Evolutionary conservation across 2,888 invertebrate species (phyloP).

Genomic region (Entomobrya proxima): DNA sequence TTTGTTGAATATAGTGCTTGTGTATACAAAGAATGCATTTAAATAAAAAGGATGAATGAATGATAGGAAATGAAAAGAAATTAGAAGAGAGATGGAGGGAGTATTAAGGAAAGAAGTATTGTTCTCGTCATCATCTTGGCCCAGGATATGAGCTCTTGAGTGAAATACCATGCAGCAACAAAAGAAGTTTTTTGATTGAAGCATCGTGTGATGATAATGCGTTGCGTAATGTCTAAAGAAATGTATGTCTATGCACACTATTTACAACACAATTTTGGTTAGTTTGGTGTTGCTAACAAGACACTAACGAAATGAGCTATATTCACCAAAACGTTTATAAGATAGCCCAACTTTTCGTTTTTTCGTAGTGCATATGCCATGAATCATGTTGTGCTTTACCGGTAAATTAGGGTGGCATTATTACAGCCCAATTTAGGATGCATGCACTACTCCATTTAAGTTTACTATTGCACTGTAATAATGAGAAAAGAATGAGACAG

Average conservation of each 20-base stretch:
- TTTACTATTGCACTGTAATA: not conserved
- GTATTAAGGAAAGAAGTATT: constrained; percentile 47
- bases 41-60: constrained; percentile 41
- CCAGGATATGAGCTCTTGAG: constrained; percentile 59
- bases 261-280: no score
- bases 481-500: constrained; percentile 22
- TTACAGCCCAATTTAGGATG: constrained; percentile 34
- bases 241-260: no score
- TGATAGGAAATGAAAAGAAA: constrained; percentile 54
- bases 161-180: constrained; percentile 47
- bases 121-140: constrained; percentile 44
- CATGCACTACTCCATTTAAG: constrained; percentile 2
- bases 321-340: not conserved
- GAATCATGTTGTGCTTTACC: constrained; percentile 14
- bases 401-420: constrained; percentile 40
- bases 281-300: constrained; percentile 5
- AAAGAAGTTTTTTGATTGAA: constrained; percentile 38
- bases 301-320: not conserved
- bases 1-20: not conserved
- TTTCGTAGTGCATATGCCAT: not conserved
- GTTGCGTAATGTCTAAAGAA: no score
- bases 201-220: not conserved
- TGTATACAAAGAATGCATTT: not conserved
- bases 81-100: constrained; percentile 57
- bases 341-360: not conserved